A percentile compares a stretch with the other conserved stretches of the same genome.
These are phyloP conservation scores for Harpagus bidentatus DNA, from an alignment of 2,113 vertebrate genomes.

Conservation along the genomic window DNA sequence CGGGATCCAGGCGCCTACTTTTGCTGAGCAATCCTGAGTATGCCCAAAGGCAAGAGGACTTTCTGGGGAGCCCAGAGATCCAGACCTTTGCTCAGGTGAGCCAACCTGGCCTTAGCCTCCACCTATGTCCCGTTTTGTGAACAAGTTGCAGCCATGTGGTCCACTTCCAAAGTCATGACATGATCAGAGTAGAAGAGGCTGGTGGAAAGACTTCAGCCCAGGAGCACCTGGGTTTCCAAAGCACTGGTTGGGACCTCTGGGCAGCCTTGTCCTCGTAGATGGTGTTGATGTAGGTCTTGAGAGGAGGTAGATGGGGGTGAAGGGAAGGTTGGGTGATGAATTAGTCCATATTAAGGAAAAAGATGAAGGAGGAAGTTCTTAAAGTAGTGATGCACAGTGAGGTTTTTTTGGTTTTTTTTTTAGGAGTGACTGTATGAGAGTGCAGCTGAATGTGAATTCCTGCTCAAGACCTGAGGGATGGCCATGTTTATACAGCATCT, in stretches of 20 bases:
- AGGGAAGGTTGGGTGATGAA: neutral
- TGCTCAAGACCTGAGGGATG: neutral
- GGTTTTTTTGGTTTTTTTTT: neutral
- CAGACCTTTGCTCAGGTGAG: too few relatives aligned
- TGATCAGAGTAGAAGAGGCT: neutral
- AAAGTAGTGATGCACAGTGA: rapidly evolving
- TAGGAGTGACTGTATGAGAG: neutral
- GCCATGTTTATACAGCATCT: neutral
- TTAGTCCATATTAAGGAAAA: neutral
- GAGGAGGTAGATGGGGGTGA: neutral
- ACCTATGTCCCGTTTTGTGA: rapidly evolving
- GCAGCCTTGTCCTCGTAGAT: rapidly evolving
- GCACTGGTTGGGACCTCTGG: rapidly evolving
- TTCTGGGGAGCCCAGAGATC: neutral
- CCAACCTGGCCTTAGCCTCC: rapidly evolving
- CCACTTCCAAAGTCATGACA: rapidly evolving
- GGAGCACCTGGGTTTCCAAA: too few relatives aligned
- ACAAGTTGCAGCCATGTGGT: too few relatives aligned
- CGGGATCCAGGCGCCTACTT: rapidly evolving
- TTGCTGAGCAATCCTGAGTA: rapidly evolving
- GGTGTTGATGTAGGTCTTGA: neutral
- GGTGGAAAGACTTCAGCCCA: neutral
- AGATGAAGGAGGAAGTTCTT: neutral
- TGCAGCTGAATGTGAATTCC: neutral
- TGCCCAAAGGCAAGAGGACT: neutral